Base-by-base conservation (phyloP, 2,797 vertebrate species). In the Phoxinus dragarum region DNA sequence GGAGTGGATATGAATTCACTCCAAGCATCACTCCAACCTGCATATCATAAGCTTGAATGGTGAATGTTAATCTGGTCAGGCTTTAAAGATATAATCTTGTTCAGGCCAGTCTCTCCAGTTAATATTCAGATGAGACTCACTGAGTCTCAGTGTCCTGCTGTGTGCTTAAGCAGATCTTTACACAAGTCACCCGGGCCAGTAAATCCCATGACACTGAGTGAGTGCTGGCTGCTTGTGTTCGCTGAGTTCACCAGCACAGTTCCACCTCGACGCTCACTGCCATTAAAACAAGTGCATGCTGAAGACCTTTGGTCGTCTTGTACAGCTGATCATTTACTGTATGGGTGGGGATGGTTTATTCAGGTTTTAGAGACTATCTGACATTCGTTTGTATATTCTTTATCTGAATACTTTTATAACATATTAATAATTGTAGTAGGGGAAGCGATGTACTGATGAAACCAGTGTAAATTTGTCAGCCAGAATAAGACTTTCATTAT, bases 171-270 rank as follows among this genome's bases (percentile, higher is more conserved):
- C 47, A 59, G 61, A 75, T 73, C 61, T 76, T 87, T 82, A 64
- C 79, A 76, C 34, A 56, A 81, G 54, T 73, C 67, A 68, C 11
- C n/a, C 38, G 72, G 76, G 80, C 56, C 68, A 49, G 16, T 73
- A 47, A 76, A 86, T 87, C 71, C 64, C 64, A 77, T 83, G 80
- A 80, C 44, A 67, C 7, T 23, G 40, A 61, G 75, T 10, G 31
- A 44, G 31, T 11, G 21, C 34, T 9, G 52, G 34, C 34, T 76
- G 31, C 56, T 38, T 14, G 49, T 76, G 31, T 76, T 38, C 4
- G 49, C 38, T 40, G 36, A 52, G 11, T 52, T 52, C 72, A 36
- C 52, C 21, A 27, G 2, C 27, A 66, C 61, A 66, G 14, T 66
- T 17, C 27, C 4, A 38, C 75, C 34, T 64, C 38, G 31, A 11